Evolutionary conservation across 2,113 vertebrate species (phyloP).

Genomic region (Henicopernis longicauda): DNA sequence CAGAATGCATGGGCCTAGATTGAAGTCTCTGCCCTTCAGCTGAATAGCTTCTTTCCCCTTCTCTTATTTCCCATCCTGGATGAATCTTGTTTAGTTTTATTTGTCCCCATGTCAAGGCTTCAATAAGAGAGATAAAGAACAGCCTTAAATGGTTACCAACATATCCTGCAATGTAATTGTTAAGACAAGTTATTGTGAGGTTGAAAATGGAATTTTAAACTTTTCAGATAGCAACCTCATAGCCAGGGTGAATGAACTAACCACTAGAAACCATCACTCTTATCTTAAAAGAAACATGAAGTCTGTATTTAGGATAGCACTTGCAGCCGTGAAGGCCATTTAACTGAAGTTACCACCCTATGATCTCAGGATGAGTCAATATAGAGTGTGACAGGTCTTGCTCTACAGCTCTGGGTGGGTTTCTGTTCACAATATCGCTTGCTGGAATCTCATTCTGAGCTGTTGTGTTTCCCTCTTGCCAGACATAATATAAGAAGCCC

Average conservation of each 20-base stretch:
- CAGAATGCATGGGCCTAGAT: neutral
- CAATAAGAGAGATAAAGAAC: neutral
- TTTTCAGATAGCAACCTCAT: neutral
- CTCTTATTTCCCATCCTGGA: neutral
- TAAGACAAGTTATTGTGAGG: neutral
- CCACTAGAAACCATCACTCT: neutral
- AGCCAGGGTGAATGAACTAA: neutral
- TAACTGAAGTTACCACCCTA: neutral
- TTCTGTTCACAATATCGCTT: neutral
- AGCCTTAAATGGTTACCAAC: neutral
- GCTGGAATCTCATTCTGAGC: neutral
- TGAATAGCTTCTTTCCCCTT: neutral
- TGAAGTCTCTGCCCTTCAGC: neutral
- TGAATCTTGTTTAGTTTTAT: neutral
- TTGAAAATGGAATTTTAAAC: neutral
- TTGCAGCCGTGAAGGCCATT: neutral
- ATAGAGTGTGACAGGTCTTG: neutral
- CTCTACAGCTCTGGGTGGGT: neutral
- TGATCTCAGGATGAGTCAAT: neutral
- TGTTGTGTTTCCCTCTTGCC: neutral
- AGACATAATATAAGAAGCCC: neutral
- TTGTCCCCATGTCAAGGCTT: neutral
- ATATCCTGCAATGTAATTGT: neutral
- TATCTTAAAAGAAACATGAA: neutral
- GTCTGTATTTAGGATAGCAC: neutral